A percentile compares a stretch with the other conserved stretches of the same genome.
phyloP scores from a whole-genome alignment of 2,797 vertebrate genomes.

The Remorina albescens region DNA sequence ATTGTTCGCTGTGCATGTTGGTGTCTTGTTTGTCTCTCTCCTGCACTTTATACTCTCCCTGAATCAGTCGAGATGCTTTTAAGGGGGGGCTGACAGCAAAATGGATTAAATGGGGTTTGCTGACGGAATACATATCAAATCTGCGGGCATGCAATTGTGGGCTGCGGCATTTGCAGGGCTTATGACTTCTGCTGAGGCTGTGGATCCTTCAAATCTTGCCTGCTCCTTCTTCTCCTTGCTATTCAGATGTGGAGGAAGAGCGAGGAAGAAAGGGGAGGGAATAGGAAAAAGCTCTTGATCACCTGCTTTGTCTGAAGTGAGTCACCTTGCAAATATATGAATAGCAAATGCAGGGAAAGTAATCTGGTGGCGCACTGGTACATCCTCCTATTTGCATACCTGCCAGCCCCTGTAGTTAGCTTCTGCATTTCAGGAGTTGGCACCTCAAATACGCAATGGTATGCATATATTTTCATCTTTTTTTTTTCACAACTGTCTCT shows the following conservation, averaged over 20 bases:
- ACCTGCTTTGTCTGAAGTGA: slow-evolving; percentile 89
- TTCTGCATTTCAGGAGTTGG: slow-evolving; percentile 72
- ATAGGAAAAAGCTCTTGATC: slow-evolving; percentile 82
- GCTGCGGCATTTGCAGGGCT: slow-evolving; percentile 78
- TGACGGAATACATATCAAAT: slow-evolving; percentile 85
- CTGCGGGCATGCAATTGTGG: slow-evolving; percentile 78
- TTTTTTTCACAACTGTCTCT: slow-evolving; percentile 40
- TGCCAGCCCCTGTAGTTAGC: slow-evolving; percentile 82
- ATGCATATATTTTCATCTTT: slow-evolving; percentile 72
- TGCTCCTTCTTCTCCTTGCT: slow-evolving; percentile 60
- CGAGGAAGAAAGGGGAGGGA: slow-evolving; percentile 41
- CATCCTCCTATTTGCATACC: slow-evolving; percentile 86
- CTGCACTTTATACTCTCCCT: slow-evolving; percentile 63
- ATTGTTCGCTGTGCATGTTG: slow-evolving; percentile 56
- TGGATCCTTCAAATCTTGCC: slow-evolving; percentile 76
- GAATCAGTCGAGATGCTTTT: slow-evolving; percentile 72
- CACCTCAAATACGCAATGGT: slow-evolving; percentile 72
- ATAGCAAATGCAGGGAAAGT: slow-evolving; percentile 88
- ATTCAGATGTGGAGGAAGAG: slow-evolving; percentile 56
- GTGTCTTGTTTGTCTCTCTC: slow-evolving; percentile 62
- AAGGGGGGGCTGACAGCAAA: slow-evolving; percentile 81
- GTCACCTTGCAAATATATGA: slow-evolving; percentile 92
- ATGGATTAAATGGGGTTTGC: slow-evolving; percentile 85
- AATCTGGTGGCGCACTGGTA: slow-evolving; percentile 84
- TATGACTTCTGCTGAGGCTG: slow-evolving; percentile 82